phyloP scores from a whole-genome alignment of 2,797 vertebrate species.

The Clarias laeviceps region DNA sequence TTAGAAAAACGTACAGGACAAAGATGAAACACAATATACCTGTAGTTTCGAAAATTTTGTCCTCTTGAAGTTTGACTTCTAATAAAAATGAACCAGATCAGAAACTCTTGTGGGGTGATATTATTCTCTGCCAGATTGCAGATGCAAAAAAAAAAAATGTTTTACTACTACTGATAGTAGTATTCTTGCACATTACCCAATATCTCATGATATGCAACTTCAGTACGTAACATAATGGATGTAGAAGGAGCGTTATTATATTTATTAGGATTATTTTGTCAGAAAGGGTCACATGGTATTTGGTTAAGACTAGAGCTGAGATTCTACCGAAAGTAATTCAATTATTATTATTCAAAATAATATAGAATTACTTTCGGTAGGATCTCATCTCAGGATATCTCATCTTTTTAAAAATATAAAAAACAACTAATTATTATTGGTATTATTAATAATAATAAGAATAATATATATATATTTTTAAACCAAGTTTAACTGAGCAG shows the following conservation, averaged over 20 bases:
- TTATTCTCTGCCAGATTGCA: not conserved
- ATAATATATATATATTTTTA: too few species aligned
- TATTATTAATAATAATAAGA: too few species aligned
- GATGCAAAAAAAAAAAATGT: too few species aligned
- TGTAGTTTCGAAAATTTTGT: slow-evolving; percentile 23
- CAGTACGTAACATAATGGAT: not conserved
- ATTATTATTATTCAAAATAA: too few species aligned
- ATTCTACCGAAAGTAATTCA: not conserved
- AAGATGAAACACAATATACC: slow-evolving; percentile 19
- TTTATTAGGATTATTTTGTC: not conserved
- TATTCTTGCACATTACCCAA: not conserved
- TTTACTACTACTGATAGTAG: not conserved
- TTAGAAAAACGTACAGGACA: slow-evolving; percentile 3
- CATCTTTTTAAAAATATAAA: too few species aligned
- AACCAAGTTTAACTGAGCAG: not conserved
- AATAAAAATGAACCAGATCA: slow-evolving; percentile 41
- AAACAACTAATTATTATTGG: too few species aligned
- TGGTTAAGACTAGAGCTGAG: too few species aligned
- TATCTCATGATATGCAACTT: not conserved
- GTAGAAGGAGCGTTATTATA: not conserved
- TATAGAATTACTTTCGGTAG: too few species aligned
- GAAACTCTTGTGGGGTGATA: slow-evolving; percentile 2
- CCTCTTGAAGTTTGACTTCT: slow-evolving; percentile 30
- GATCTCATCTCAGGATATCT: too few species aligned
- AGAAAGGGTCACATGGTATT: not conserved